Base-by-base conservation (phyloP, 2,888 invertebrate species). In the Acleris sparsana region DNA sequence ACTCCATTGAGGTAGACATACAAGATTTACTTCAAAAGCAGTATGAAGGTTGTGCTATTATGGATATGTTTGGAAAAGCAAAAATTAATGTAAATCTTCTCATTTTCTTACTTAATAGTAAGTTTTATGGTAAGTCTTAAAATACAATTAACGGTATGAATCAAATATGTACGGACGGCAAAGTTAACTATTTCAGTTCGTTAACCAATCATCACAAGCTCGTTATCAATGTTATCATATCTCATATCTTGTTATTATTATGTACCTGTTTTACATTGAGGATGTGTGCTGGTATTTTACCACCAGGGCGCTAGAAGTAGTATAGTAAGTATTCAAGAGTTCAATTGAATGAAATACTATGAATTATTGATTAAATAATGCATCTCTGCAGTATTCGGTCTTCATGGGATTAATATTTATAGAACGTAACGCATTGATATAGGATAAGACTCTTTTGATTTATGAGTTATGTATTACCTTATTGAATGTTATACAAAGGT, bases 11-110 rank as follows among this genome's bases (percentile, higher is more conserved):
- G 51, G 86, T 96, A 17, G 94, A 95, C 70, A 95, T 96, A 73
- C 94, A 96, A 90, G 95, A 96, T 78, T 86, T 96, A 44, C 88
- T 97, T 18, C 95, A 96, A 79, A 92, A 95, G 69, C 96, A 97
- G 80, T 96, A 95, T 75, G 96, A 96, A 80, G 96, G 96, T 22
- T 94, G 95, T 53, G 93, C 95, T 29, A 94, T 96, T 25, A 96
- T 96, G 94, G 94, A 95, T 73, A 94, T 97, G 92, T 96, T 96
- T 78, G 96, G 95, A n/a, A 95, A 95, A 83, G 96, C 96, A 22
- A 95, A 95, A 84, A 94, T 96, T 72, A 96, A 96, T 79, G 95
- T 96, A 18, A 96, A 96, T 83, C 93, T 96, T 53, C 90, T 96
- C 52, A 93, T 96, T 71, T 95, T 95, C 81, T 92, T 96, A 69